A percentile compares a stretch with the other conserved stretches of the same genome.
These are phyloP conservation scores for Phalanger gymnotis DNA, from an alignment of 2,797 vertebrate genomes.

Conservation along the genomic window DNA sequence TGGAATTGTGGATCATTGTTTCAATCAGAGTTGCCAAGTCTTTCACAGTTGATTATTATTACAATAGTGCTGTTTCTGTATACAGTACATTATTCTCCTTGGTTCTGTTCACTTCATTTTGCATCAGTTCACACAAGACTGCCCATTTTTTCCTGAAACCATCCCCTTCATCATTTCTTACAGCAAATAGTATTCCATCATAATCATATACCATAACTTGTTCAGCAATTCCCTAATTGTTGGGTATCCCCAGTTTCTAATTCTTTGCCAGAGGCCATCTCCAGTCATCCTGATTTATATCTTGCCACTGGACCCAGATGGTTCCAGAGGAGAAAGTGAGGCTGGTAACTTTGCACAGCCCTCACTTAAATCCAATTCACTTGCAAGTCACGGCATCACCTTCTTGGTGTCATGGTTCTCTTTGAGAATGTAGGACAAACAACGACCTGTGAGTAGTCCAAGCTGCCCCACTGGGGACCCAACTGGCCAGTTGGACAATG, in stretches of 20 bases:
- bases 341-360: too few relatives aligned
- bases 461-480: too few relatives aligned
- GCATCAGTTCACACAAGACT: background rate
- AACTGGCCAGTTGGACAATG: too few relatives aligned
- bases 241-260: background rate
- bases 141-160: background rate
- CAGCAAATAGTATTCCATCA: background rate
- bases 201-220: background rate
- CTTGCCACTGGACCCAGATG: too few relatives aligned
- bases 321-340: too few relatives aligned
- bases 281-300: too few relatives aligned
- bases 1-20: background rate
- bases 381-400: too few relatives aligned
- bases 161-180: background rate
- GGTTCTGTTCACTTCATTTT: background rate
- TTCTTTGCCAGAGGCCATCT: background rate
- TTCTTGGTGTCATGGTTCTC: too few relatives aligned
- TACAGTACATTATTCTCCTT: background rate
- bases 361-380: too few relatives aligned
- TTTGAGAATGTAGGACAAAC: too few relatives aligned
- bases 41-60: background rate
- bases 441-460: background rate
- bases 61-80: background rate
- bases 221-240: background rate
- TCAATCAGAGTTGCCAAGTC: background rate